These are phyloP conservation scores for Gryllus bimaculatus DNA, from an alignment of 1,140 invertebrate genomes.

Conservation along the genomic window DNA sequence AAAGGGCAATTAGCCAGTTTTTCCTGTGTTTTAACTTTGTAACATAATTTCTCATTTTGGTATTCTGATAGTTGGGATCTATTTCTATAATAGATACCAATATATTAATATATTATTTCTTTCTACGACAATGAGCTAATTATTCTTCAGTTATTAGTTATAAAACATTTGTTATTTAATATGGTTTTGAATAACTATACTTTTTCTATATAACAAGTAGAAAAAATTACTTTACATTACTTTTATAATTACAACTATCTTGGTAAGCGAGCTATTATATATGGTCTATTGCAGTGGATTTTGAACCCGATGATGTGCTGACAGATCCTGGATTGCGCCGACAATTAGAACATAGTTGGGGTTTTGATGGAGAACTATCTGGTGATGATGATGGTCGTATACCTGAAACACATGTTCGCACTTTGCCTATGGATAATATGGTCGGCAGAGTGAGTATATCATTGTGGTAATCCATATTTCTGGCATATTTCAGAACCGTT, in stretches of 20 bases:
- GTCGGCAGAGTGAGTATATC: background rate
- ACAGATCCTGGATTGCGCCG: conserved; percentile 35
- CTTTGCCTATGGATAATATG: conserved; percentile 32
- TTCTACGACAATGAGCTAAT: no score
- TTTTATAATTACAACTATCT: background rate
- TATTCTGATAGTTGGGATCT: background rate
- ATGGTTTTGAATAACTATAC: no score
- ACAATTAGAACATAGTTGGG: conserved; percentile 36
- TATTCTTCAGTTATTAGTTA: no score
- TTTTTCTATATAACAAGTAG: background rate
- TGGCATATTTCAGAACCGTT: no score
- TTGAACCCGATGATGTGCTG: conserved; percentile 31
- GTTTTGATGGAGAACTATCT: conserved; percentile 19
- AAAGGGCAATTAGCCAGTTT: no score
- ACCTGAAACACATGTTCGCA: conserved; percentile 37
- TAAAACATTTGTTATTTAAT: no score
- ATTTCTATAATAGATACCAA: background rate
- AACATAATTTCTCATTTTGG: no score
- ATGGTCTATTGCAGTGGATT: conserved; percentile 11
- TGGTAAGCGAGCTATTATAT: background rate
- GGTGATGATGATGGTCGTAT: conserved; percentile 35
- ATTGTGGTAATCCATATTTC: no score
- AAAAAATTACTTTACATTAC: background rate
- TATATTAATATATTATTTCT: background rate
- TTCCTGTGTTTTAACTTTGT: no score